Conservation (phyloP, 2,888 invertebrate species). For the Pasiphila rectangulata region DNA sequence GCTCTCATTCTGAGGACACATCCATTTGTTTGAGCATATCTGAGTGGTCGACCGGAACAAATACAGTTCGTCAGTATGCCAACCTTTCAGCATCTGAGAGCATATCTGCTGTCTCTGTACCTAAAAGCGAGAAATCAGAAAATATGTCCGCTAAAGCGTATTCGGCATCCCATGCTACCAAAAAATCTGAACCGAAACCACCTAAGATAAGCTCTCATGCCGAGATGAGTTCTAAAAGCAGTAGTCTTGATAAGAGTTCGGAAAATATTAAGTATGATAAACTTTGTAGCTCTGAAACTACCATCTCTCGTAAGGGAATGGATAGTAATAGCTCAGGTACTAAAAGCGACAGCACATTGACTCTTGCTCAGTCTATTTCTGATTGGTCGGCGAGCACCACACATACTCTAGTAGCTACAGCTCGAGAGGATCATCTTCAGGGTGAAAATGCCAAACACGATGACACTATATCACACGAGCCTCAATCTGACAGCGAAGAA, state of each 20-base stretch:
- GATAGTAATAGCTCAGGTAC: slow-evolving; percentile 85
- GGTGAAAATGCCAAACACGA: slow-evolving; percentile 70
- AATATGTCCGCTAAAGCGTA: slow-evolving; percentile 80
- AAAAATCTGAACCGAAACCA: slow-evolving; percentile 77
- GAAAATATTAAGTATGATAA: slow-evolving; percentile 81
- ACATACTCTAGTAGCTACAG: slow-evolving; percentile 85
- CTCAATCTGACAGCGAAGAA: slow-evolving; percentile 33
- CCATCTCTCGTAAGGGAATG: slow-evolving; percentile 73
- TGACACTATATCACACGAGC: slow-evolving; percentile 71
- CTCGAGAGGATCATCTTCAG: slow-evolving; percentile 70
- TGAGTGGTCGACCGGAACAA: slow-evolving; percentile 93
- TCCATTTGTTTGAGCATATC: slow-evolving; percentile 92
- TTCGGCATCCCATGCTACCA: slow-evolving; percentile 77
- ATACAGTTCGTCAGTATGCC: slow-evolving; percentile 90
- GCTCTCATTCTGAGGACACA: slow-evolving; percentile 92
- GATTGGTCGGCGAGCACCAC: slow-evolving; percentile 92
- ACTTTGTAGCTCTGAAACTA: slow-evolving; percentile 82
- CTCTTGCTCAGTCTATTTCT: slow-evolving; percentile 88
- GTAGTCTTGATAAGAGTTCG: slow-evolving; percentile 80
- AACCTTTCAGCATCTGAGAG: slow-evolving; percentile 87
- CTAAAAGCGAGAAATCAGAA: slow-evolving; percentile 82
- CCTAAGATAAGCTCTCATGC: slow-evolving; percentile 64
- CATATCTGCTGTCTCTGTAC: slow-evolving; percentile 81
- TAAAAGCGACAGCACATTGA: slow-evolving; percentile 89
- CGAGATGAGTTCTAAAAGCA: slow-evolving; percentile 81